Conservation (phyloP, 2,113 vertebrate genomes). For the Chlorodrepanis virens region DNA sequence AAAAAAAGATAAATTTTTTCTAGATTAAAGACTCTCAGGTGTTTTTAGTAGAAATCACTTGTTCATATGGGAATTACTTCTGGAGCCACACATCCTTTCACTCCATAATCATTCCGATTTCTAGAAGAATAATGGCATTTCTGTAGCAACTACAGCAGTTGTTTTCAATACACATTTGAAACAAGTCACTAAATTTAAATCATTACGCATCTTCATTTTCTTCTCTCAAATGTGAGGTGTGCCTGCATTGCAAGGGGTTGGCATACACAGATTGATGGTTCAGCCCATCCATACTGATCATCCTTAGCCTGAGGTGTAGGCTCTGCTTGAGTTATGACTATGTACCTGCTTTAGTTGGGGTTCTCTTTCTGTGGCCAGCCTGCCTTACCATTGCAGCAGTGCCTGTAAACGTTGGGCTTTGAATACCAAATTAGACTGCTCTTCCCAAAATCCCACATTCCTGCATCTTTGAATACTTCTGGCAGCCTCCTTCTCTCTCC, state of each 20-base stretch:
- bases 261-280: neutral
- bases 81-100: neutral
- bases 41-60: constrained; percentile 8
- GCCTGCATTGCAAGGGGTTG: neutral
- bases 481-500: neutral
- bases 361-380: neutral
- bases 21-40: neutral
- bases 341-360: neutral
- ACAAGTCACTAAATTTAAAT: neutral
- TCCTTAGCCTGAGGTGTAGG: neutral
- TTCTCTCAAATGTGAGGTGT: neutral
- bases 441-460: neutral
- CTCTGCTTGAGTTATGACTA: neutral
- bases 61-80: neutral
- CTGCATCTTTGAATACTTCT: neutral
- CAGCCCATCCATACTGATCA: neutral
- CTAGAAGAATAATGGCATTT: neutral
- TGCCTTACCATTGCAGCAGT: neutral
- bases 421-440: neutral
- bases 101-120: neutral
- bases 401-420: neutral
- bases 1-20: neutral
- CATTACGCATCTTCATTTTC: neutral
- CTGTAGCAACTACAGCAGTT: neutral
- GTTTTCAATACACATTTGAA: neutral